These are phyloP conservation scores for Perca schrenkii DNA, from an alignment of 2,113 vertebrate genomes.

Conservation along the genomic window DNA sequence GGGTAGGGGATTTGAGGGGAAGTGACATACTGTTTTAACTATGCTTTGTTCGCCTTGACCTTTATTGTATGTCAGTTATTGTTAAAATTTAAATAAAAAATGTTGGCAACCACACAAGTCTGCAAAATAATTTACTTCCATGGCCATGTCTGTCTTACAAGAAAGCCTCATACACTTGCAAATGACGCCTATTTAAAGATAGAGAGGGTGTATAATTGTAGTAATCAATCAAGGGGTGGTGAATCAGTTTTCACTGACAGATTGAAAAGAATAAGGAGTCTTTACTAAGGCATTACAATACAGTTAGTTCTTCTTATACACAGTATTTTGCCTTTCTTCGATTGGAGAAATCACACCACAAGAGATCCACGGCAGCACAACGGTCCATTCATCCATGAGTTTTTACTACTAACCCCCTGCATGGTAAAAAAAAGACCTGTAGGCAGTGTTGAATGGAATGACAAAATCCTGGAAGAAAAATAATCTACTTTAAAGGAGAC, in stretches of 20 bases:
- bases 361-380: slow-evolving; percentile 26
- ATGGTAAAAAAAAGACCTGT: slow-evolving; percentile 17
- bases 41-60: no score
- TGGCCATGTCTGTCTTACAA: slow-evolving; percentile 27
- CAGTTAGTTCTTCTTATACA: slow-evolving; percentile 17
- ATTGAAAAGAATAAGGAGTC: slow-evolving; percentile 18
- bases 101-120: slow-evolving; percentile 24
- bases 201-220: slow-evolving; percentile 65
- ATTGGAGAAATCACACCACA: slow-evolving; percentile 18
- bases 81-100: neutral
- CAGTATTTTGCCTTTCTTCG: slow-evolving; percentile 23
- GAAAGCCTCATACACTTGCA: slow-evolving; percentile 17
- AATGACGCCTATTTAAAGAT: slow-evolving; percentile 59
- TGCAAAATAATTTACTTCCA: slow-evolving; percentile 37
- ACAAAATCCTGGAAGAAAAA: slow-evolving; percentile 8
- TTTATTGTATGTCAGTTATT: no score
- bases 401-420: slow-evolving; percentile 45
- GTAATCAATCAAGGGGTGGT: slow-evolving; percentile 61
- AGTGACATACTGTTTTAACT: no score
- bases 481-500: slow-evolving; percentile 10
- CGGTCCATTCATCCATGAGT: slow-evolving; percentile 32
- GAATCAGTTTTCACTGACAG: slow-evolving; percentile 55
- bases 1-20: no score
- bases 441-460: slow-evolving; percentile 15
- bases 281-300: slow-evolving; percentile 18